These are phyloP conservation scores for Coryphaenoides rupestris DNA, from an alignment of 2,113 vertebrate genomes.

Conservation along the genomic window DNA sequence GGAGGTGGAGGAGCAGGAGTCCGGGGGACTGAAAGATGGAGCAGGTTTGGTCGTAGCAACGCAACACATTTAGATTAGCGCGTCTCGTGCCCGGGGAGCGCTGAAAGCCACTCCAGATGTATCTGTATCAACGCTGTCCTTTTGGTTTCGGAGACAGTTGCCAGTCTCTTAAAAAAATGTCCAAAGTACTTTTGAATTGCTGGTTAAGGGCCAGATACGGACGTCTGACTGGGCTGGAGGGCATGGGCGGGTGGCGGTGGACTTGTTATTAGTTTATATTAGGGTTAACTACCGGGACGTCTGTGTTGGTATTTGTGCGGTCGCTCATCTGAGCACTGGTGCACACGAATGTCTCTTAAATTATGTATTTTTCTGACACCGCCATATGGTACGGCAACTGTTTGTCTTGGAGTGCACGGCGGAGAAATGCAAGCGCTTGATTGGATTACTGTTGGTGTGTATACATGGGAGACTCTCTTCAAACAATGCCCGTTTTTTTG, in stretches of 20 bases:
- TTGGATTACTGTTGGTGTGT: conserved; percentile 54
- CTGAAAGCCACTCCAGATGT: conserved; percentile 76
- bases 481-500: conserved; percentile 66
- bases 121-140: conserved; percentile 61
- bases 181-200: conserved; percentile 74
- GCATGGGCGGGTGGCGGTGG: not conserved
- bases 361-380: conserved; percentile 75
- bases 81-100: conserved; percentile 74
- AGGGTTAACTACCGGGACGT: conserved; percentile 61
- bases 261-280: conserved; percentile 58
- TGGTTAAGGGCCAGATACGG: conserved; percentile 60
- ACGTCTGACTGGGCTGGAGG: conserved; percentile 24
- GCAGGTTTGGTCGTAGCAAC: conserved; percentile 48
- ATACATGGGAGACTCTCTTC: conserved; percentile 67
- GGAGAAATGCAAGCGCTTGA: conserved; percentile 56
- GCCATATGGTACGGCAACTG: conserved; percentile 68
- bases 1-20: conserved; percentile 54
- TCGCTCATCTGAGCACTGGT: conserved; percentile 55
- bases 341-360: conserved; percentile 64
- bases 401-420: conserved; percentile 65
- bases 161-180: conserved; percentile 69
- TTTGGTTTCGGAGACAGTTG: conserved; percentile 64
- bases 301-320: conserved; percentile 71
- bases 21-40: conserved; percentile 64
- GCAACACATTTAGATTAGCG: conserved; percentile 74